These are phyloP conservation scores for Cnemophilus loriae DNA, from an alignment of 2,113 vertebrate species.

Conservation along the genomic window DNA sequence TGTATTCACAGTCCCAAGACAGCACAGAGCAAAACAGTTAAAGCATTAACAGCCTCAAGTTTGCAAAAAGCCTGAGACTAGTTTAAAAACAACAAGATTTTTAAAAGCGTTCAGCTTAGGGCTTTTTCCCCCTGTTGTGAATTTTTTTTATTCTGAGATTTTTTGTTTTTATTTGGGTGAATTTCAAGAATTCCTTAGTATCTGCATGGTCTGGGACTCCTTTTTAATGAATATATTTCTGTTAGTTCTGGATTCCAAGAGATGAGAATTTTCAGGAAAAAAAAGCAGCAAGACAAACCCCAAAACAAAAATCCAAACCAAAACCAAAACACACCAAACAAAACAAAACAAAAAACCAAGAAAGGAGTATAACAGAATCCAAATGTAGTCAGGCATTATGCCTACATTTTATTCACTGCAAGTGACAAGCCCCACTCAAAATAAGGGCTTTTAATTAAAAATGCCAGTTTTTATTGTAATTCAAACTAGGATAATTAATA, in stretches of 20 bases:
- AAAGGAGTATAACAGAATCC: neutral
- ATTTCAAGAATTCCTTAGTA: neutral
- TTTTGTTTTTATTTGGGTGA: neutral
- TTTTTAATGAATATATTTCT: neutral
- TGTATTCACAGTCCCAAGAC: neutral
- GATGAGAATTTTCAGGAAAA: neutral
- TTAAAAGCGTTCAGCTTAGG: neutral
- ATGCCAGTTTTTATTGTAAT: neutral
- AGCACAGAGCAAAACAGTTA: neutral
- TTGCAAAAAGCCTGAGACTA: neutral
- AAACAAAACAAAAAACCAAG: neutral
- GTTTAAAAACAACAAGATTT: neutral
- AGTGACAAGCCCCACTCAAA: neutral
- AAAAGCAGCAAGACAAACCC: neutral
- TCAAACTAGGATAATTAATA: neutral
- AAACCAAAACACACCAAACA: neutral
- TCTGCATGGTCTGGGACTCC: neutral
- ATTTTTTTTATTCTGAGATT: neutral
- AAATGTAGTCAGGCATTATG: neutral
- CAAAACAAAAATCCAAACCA: neutral
- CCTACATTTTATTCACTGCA: neutral
- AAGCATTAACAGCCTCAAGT: neutral
- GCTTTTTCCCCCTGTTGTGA: fast-evolving
- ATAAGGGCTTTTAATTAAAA: neutral
- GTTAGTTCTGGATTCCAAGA: neutral